Conservation (phyloP, 2,888 invertebrate genomes). For the Apodemia duryi region DNA sequence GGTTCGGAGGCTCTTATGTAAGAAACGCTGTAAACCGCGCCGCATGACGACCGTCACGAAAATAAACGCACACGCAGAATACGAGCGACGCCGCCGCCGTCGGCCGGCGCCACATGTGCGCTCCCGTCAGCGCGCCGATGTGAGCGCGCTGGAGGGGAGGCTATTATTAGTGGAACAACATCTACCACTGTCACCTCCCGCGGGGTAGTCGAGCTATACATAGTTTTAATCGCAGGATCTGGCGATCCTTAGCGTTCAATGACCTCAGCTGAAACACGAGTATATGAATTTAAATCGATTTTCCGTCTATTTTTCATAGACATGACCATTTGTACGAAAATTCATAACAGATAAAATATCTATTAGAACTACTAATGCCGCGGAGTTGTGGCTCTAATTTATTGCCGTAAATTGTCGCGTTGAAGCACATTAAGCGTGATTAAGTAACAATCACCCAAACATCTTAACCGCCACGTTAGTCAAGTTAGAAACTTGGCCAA, state of each 20-base stretch:
- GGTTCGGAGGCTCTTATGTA: conserved; percentile 58
- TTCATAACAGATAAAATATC: not conserved
- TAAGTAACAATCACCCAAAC: not conserved
- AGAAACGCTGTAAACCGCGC: conserved; percentile 68
- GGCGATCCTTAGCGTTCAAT: conserved; percentile 72
- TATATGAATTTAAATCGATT: conserved; percentile 1
- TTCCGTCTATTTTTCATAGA: not conserved
- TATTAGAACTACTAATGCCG: not conserved
- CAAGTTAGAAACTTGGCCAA: not conserved
- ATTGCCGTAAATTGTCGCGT: not conserved
- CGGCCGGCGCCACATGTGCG: conserved; percentile 72
- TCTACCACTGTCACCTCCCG: conserved; percentile 79
- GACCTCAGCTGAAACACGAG: conserved; percentile 58
- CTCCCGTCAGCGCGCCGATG: conserved; percentile 47
- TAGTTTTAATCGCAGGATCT: conserved; percentile 71
- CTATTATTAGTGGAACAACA: conserved; percentile 76
- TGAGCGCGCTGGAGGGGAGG: conserved; percentile 72
- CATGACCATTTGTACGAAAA: not conserved
- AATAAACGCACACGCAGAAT: conserved; percentile 69
- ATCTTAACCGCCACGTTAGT: not conserved
- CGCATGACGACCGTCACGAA: conserved; percentile 73
- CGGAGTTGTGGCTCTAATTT: not conserved
- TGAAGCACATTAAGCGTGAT: not conserved
- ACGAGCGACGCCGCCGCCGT: conserved; percentile 39
- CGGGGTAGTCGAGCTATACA: conserved; percentile 75